A percentile compares a stretch with the other conserved stretches of the same genome.
Evolutionary conservation across 1,140 invertebrate species (phyloP).

Genomic region (Philopotamus ludificatus): DNA sequence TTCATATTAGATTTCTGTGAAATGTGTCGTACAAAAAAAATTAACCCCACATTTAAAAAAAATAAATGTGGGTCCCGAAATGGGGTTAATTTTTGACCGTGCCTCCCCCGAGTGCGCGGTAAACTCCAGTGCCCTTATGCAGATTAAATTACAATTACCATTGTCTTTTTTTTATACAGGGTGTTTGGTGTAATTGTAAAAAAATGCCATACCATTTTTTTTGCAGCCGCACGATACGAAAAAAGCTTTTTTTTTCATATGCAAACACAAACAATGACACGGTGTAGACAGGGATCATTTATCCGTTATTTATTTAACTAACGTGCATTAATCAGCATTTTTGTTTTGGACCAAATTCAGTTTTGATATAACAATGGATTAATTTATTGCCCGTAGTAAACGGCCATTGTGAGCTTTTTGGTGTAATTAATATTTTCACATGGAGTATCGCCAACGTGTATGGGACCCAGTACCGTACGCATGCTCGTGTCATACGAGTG

Average conservation of each 20-base stretch:
- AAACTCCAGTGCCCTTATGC: constrained; percentile 38
- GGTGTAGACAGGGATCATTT: constrained; percentile 35
- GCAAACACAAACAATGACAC: constrained; percentile 35
- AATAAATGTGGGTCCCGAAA: constrained; percentile 16
- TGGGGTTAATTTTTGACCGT: constrained; percentile 39
- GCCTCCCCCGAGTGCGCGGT: constrained; percentile 33
- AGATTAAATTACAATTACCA: constrained; percentile 39
- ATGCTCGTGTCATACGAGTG: too few relatives aligned
- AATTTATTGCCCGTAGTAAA: background rate
- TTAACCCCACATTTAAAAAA: constrained; percentile 21
- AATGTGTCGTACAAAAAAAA: constrained; percentile 12
- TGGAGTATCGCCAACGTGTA: too few relatives aligned
- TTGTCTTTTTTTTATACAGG: constrained; percentile 42
- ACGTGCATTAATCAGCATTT: background rate
- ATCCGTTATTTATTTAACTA: constrained; percentile 26
- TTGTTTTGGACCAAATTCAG: background rate
- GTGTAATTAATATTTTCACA: background rate
- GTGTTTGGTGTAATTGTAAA: too few relatives aligned
- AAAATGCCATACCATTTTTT: too few relatives aligned
- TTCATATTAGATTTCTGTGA: constrained; percentile 9
- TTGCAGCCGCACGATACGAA: too few relatives aligned
- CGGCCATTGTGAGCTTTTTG: background rate
- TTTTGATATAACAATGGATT: background rate
- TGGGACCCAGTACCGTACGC: too few relatives aligned
- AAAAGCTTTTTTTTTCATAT: constrained; percentile 15